These are phyloP conservation scores for Acrocyrtus sp. DNA, from an alignment of 2,888 invertebrate species.

Conservation along the genomic window DNA sequence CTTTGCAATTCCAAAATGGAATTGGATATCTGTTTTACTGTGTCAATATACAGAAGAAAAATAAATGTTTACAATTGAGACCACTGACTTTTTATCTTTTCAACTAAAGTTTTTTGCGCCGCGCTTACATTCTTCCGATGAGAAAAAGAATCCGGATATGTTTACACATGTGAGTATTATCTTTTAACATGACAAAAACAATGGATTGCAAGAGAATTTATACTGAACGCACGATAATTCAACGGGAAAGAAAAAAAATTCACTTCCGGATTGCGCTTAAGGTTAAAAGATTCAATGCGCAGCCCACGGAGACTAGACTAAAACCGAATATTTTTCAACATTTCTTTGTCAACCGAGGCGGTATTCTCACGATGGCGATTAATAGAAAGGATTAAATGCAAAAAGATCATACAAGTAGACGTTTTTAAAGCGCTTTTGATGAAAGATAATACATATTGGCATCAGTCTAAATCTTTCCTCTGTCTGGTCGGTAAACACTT, in stretches of 20 bases:
- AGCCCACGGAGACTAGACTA: not conserved
- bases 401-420: too few species aligned
- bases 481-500: too few species aligned
- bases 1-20: not conserved
- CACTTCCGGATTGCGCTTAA: slow-evolving; percentile 27
- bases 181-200: slow-evolving; percentile 16
- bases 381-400: too few species aligned
- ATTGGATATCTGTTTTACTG: not conserved
- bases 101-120: not conserved
- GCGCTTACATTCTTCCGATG: not conserved
- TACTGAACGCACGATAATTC: slow-evolving; percentile 19
- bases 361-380: too few species aligned
- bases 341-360: too few species aligned
- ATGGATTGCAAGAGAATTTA: slow-evolving; percentile 12
- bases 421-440: too few species aligned
- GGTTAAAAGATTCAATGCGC: not conserved
- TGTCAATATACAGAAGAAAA: not conserved
- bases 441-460: too few species aligned
- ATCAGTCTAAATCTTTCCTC: too few species aligned
- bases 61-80: not conserved
- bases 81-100: not conserved
- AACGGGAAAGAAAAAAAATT: slow-evolving; percentile 3
- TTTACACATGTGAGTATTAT: not conserved
- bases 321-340: not conserved
- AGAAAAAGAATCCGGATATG: not conserved